These are phyloP conservation scores for Python bivittatus DNA, from an alignment of 2,113 vertebrate species.

Conservation along the genomic window DNA sequence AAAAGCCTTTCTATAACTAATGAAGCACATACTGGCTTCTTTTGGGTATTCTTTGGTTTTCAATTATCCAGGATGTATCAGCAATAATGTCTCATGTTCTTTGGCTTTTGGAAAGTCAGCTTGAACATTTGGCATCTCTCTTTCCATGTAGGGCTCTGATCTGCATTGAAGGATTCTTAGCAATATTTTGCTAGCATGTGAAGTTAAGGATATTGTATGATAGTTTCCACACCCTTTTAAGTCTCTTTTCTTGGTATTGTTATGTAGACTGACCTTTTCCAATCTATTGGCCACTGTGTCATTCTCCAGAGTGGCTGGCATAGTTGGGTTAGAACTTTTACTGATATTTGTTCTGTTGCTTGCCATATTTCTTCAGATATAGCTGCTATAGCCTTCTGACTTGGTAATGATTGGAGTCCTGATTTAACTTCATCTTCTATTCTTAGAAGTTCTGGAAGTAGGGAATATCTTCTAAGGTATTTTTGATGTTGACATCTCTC, in stretches of 20 bases:
- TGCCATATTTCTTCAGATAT: not conserved
- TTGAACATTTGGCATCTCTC: not conserved
- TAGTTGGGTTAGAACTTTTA: not conserved
- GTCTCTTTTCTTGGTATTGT: not conserved
- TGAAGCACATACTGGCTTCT: not conserved
- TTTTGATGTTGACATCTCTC: not conserved
- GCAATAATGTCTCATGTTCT: not conserved
- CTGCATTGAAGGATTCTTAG: not conserved
- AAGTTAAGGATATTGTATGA: not conserved
- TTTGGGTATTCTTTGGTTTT: not conserved
- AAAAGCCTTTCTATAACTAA: not conserved
- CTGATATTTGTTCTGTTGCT: not conserved
- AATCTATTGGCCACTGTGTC: not conserved
- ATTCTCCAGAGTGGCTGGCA: not conserved
- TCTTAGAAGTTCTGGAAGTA: not conserved
- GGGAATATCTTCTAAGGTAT: not conserved
- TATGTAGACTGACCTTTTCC: not conserved
- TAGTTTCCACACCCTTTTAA: not conserved
- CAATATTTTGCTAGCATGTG: not conserved
- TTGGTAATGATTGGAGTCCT: not conserved
- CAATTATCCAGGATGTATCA: not conserved
- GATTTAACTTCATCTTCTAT: not conserved
- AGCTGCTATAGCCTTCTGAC: not conserved
- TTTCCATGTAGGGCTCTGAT: not conserved
- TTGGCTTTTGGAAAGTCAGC: not conserved